phyloP scores from a whole-genome alignment of 2,888 invertebrate genomes.

The Cheilosia vulpina region DNA sequence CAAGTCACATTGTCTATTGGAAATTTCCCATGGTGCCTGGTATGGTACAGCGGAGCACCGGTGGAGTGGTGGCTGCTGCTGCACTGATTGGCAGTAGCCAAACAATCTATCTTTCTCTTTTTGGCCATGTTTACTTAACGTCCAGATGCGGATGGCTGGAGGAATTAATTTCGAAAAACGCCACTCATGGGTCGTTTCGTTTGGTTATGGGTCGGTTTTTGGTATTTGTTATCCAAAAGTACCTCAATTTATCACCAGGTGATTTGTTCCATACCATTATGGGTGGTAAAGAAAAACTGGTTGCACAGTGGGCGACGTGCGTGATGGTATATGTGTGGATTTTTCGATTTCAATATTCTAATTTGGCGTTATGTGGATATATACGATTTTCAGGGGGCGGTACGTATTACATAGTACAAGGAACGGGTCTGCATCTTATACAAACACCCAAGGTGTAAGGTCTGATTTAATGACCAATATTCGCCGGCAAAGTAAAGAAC shows the following conservation, averaged over 20 bases:
- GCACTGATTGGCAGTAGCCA: slow-evolving; percentile 65
- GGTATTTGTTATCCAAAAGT: slow-evolving; percentile 69
- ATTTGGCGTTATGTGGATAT: no score
- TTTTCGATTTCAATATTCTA: background rate
- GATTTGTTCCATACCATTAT: slow-evolving; percentile 64
- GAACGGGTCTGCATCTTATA: no score
- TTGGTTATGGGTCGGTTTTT: slow-evolving; percentile 61
- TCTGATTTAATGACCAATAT: no score
- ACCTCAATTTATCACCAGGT: slow-evolving; percentile 72
- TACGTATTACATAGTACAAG: no score
- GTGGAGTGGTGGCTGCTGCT: background rate
- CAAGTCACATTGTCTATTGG: slow-evolving; percentile 45
- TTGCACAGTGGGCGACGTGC: slow-evolving; percentile 43
- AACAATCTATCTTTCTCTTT: slow-evolving; percentile 59
- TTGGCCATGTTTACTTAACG: slow-evolving; percentile 59
- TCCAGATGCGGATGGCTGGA: slow-evolving; percentile 42
- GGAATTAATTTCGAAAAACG: slow-evolving; percentile 61
- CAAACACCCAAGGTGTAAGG: no score
- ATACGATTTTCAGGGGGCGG: no score
- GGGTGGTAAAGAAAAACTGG: slow-evolving; percentile 26
- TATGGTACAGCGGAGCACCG: slow-evolving; percentile 3
- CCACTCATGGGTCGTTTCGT: slow-evolving; percentile 67
- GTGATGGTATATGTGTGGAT: background rate
- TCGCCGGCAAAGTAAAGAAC: no score
- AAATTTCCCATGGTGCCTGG: slow-evolving; percentile 34